Evolutionary conservation across 1,140 invertebrate species (phyloP).

Genomic region (Drosophila varians): DNA sequence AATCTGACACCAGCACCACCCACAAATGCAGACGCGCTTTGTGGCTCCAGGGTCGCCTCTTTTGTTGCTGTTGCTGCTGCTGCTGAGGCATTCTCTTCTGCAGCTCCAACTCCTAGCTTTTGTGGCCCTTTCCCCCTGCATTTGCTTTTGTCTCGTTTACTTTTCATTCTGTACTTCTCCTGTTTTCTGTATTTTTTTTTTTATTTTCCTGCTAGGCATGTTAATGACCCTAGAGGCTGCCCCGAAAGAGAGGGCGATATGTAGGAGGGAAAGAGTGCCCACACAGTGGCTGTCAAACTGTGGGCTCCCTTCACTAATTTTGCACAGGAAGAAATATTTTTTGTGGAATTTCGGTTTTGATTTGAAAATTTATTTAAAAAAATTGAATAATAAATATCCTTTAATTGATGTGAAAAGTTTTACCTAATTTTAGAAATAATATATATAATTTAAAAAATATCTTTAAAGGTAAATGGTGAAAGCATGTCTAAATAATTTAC

Average conservation of each 20-base stretch:
- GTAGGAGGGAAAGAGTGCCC: constrained; percentile 13
- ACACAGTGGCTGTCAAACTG: constrained; percentile 61
- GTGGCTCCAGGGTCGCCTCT: constrained; percentile 54
- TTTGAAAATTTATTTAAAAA: too few relatives aligned
- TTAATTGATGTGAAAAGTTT: too few relatives aligned
- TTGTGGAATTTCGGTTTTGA: too few relatives aligned
- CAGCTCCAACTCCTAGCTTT: constrained; percentile 16
- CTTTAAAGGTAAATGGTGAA: too few relatives aligned
- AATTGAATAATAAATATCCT: too few relatives aligned
- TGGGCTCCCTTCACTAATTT: constrained; percentile 23
- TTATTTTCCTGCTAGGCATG: constrained; percentile 54
- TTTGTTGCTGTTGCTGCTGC: constrained; percentile 10
- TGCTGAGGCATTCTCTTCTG: constrained; percentile 24
- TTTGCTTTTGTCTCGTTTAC: constrained; percentile 64
- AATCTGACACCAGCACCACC: constrained; percentile 46
- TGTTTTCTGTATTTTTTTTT: constrained; percentile 42
- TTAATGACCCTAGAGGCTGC: constrained; percentile 76
- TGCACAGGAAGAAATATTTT: constrained; percentile 1
- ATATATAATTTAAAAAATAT: too few relatives aligned
- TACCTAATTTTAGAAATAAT: too few relatives aligned
- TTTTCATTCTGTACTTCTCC: constrained; percentile 42
- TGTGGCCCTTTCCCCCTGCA: constrained; percentile 16
- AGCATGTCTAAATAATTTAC: too few relatives aligned
- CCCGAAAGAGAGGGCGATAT: constrained; percentile 35
- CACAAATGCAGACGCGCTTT: constrained; percentile 69